Evolutionary conservation across 2,797 vertebrate genomes (phyloP).

Genomic region (Periophthalmus magnuspinnatus): DNA sequence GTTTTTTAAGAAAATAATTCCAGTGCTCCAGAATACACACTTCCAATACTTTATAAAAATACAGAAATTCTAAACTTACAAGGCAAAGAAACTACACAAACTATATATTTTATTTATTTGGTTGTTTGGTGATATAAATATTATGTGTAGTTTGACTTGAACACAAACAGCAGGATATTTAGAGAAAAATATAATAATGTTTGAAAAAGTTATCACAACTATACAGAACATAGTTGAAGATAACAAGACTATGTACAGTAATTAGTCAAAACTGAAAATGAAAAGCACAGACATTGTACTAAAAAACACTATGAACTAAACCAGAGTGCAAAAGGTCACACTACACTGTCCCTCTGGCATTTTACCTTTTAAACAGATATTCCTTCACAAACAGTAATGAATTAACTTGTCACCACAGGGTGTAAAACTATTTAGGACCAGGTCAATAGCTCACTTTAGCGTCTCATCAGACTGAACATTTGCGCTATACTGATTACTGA

Average conservation of each 20-base stretch:
- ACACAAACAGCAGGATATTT: no score
- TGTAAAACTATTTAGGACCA: not conserved
- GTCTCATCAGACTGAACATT: conserved; percentile 13
- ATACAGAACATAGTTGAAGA: not conserved
- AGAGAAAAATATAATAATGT: not conserved
- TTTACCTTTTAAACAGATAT: conserved; percentile 5
- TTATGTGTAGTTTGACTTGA: no score
- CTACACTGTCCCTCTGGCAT: not conserved
- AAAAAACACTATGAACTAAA: not conserved
- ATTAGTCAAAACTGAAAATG: no score
- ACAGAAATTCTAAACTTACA: no score
- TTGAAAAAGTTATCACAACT: not conserved
- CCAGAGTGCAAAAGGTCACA: not conserved
- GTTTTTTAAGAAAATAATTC: not conserved
- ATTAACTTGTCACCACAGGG: not conserved
- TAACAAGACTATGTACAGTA: not conserved
- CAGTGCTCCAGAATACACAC: no score
- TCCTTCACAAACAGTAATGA: not conserved
- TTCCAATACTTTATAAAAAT: no score
- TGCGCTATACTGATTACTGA: not conserved
- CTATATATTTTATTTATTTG: no score
- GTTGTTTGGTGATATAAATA: no score
- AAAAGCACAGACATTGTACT: not conserved
- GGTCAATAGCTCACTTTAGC: conserved; percentile 7
- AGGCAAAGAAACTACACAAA: no score